These are phyloP conservation scores for Leucoma salicis DNA, from an alignment of 2,888 invertebrate genomes.

Conservation along the genomic window DNA sequence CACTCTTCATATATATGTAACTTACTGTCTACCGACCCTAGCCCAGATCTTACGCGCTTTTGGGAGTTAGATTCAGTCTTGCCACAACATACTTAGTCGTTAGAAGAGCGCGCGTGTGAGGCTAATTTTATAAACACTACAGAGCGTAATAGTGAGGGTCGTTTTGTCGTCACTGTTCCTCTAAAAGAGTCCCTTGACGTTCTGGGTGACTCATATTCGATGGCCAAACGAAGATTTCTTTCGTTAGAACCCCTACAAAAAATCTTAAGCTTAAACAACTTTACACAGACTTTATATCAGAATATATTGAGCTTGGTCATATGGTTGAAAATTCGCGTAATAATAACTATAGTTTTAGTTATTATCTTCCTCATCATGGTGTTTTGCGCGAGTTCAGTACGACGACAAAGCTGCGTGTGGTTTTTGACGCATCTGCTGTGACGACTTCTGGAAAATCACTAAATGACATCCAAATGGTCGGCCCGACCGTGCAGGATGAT, in stretches of 20 bases:
- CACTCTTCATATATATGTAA: not conserved
- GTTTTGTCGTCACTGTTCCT: slow-evolving; percentile 26
- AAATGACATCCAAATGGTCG: slow-evolving; percentile 25
- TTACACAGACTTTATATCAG: too few species aligned
- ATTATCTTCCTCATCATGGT: too few species aligned
- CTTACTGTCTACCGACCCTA: not conserved
- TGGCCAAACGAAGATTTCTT: slow-evolving; percentile 22
- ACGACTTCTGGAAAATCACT: slow-evolving; percentile 14
- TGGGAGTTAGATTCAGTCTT: slow-evolving; percentile 27
- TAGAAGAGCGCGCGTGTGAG: slow-evolving; percentile 13
- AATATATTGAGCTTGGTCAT: too few species aligned
- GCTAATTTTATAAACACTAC: slow-evolving; percentile 15
- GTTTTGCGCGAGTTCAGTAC: too few species aligned
- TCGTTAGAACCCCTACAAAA: slow-evolving; percentile 19
- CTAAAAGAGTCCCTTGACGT: slow-evolving; percentile 14
- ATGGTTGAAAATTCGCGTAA: too few species aligned
- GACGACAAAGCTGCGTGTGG: slow-evolving; percentile 7
- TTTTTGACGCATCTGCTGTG: too few species aligned
- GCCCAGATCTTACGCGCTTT: slow-evolving; percentile 9
- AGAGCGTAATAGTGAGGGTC: slow-evolving; percentile 15
- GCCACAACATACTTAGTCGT: slow-evolving; percentile 7
- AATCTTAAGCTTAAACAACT: slow-evolving; percentile 1
- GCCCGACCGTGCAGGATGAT: slow-evolving; percentile 26
- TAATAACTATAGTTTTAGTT: too few species aligned
- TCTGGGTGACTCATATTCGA: slow-evolving; percentile 20